Evolutionary conservation across 2,888 invertebrate genomes (phyloP), one percentile per base, ranked within the genome.

Genomic region (Steinernema carpocapsae): DNA sequence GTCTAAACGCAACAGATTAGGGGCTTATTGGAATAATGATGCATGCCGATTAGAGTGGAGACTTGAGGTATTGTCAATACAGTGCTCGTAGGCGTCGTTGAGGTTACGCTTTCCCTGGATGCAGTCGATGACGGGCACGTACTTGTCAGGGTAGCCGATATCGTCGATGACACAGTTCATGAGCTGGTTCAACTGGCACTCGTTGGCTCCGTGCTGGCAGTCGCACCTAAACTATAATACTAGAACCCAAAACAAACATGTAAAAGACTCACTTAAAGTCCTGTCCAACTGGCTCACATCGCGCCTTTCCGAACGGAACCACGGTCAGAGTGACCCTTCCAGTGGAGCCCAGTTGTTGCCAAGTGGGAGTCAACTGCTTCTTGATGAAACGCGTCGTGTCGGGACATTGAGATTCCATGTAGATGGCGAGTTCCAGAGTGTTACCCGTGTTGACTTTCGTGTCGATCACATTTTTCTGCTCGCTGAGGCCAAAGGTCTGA

Each of bases 371-470:
- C 75, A 86, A 48, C 70, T 87, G 85, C n/a, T 80, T 76, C 24
- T 79, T 78, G 17, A 86, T 75, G 75, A 87, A 86, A 43, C 81
- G 75, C 3, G 86, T 82, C 7, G 87, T 87, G 74, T 87, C 87
- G 0, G 87, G 87, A 76, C 87, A 87, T 75, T 85, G 86, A 7
- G 87, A 78, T 73, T 87, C 87, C 86, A 87, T 85, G 76, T 82
- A 87, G 70, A 88, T 77, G 14, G 82, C 85, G 12, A 87, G 70
- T 70, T 76, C 76, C 12, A 86, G 79, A 42, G 77, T 76, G 72
- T 84, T 85, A 10, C 71, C 79, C 42, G 74, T 56, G 26, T 26
- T 56, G n/a, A 24, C 6, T 6, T 3, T 7, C 3, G 22, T 56
- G 56, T 56, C 56, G 26, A 56, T 56, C 56, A 56, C 56, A 24